phyloP scores from a whole-genome alignment of 2,113 vertebrate genomes.

The Xiphorhynchus elegans region DNA sequence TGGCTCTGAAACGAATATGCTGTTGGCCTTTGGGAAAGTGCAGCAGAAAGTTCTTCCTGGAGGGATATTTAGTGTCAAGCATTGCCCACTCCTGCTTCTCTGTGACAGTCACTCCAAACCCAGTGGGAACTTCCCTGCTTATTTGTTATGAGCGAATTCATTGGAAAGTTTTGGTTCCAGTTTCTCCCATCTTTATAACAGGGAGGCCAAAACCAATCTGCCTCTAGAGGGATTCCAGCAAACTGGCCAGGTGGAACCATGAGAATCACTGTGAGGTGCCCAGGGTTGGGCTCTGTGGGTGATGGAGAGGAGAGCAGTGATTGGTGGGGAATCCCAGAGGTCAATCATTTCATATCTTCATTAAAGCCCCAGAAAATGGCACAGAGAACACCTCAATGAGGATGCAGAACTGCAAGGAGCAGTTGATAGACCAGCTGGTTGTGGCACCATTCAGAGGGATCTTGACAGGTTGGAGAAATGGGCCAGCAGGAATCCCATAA shows the following conservation, averaged over 20 bases:
- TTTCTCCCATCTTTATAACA: rapidly evolving
- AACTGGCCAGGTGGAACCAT: background rate
- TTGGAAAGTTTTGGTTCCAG: background rate
- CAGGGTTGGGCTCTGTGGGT: background rate
- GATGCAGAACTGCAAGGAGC: rapidly evolving
- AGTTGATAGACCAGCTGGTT: background rate
- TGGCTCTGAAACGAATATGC: background rate
- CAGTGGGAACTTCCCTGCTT: background rate
- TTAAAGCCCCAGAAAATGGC: background rate
- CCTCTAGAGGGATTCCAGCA: background rate
- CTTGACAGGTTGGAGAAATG: background rate
- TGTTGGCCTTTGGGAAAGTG: background rate
- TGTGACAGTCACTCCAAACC: background rate
- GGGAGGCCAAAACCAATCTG: background rate
- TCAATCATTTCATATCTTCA: background rate
- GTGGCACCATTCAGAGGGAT: background rate
- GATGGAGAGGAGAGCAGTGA: background rate
- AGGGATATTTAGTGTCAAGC: background rate
- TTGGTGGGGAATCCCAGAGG: background rate
- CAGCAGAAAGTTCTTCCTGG: background rate
- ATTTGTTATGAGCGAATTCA: background rate
- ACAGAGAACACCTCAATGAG: background rate
- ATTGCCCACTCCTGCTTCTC: background rate
- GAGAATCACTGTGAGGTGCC: background rate
- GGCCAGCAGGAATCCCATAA: background rate